Evolutionary conservation across 2,113 vertebrate species (phyloP).

Genomic region (Nestor notabilis): DNA sequence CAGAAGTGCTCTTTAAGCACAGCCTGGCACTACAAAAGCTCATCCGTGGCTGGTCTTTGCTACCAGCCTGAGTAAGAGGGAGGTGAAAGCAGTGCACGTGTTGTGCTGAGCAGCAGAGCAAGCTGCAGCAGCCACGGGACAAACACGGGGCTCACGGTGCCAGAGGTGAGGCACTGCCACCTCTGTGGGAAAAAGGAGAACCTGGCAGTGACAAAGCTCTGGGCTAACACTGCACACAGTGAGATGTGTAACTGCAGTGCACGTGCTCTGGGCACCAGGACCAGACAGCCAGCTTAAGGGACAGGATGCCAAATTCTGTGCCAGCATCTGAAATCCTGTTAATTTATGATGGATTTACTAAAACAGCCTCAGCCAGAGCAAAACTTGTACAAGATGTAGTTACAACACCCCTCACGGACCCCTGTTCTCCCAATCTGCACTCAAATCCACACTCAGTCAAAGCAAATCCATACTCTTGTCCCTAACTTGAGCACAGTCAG

Average conservation of each 20-base stretch:
- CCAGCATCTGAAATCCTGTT: not conserved
- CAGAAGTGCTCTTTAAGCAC: conserved; percentile 1
- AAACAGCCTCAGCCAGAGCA: not conserved
- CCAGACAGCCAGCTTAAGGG: not conserved
- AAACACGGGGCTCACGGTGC: accelerated
- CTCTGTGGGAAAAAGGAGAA: not conserved
- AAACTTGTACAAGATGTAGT: not conserved
- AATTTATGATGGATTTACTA: not conserved
- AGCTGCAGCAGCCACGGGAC: not conserved
- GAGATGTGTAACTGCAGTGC: not conserved
- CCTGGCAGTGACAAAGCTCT: not conserved
- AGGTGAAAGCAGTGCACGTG: not conserved
- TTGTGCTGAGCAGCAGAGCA: not conserved
- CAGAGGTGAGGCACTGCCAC: not conserved
- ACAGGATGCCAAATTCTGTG: not conserved
- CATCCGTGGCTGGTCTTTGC: not conserved
- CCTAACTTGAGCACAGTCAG: accelerated
- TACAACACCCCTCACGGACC: not conserved
- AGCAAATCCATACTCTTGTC: not conserved
- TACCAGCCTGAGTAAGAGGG: not conserved
- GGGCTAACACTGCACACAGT: not conserved
- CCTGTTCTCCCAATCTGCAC: not conserved
- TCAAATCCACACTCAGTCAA: not conserved
- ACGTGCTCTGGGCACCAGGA: not conserved
- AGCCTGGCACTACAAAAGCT: not conserved